Evolutionary conservation across 30 jellyfish, hydroid and myxozoan species (phyloP).

Genomic region (Turritopsis dohrnii): DNA sequence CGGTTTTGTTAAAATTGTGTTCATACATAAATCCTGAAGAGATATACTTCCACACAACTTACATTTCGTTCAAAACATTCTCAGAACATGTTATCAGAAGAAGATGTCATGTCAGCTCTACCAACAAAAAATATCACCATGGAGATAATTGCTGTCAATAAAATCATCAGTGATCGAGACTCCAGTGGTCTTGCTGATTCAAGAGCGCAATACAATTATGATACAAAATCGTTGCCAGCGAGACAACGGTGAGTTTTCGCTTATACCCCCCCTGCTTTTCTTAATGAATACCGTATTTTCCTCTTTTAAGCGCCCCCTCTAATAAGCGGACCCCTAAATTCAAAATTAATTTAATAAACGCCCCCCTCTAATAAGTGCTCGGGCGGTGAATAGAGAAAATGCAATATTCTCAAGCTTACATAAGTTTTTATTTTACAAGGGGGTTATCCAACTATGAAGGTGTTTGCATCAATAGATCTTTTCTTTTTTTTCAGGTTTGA

Average conservation of each 20-base stretch:
- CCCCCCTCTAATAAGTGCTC: too few relatives aligned
- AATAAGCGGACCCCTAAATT: too few relatives aligned
- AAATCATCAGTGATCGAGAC: conserved; percentile 84
- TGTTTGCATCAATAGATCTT: background rate
- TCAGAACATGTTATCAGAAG: conserved; percentile 52
- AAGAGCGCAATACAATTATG: conserved; percentile 75
- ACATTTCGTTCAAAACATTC: too few relatives aligned
- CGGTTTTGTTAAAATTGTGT: too few relatives aligned
- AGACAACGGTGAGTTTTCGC: conserved; percentile 74
- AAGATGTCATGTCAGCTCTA: conserved; percentile 44
- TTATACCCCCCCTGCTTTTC: too few relatives aligned
- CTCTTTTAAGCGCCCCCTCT: too few relatives aligned
- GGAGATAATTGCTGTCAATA: conserved; percentile 74
- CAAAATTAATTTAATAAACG: too few relatives aligned
- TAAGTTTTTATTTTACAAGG: background rate
- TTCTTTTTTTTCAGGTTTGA: conserved; percentile 41
- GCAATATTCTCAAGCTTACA: background rate
- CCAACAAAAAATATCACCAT: conserved; percentile 76
- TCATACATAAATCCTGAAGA: too few relatives aligned
- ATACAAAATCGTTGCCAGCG: conserved; percentile 88
- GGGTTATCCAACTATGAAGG: too few relatives aligned
- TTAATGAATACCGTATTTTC: too few relatives aligned
- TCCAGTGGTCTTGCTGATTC: conserved; percentile 96
- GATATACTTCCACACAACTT: too few relatives aligned
- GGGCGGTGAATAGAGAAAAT: too few relatives aligned